Conservation (phyloP, 1,140 invertebrate genomes). For the Tribolium castaneum region DNA sequence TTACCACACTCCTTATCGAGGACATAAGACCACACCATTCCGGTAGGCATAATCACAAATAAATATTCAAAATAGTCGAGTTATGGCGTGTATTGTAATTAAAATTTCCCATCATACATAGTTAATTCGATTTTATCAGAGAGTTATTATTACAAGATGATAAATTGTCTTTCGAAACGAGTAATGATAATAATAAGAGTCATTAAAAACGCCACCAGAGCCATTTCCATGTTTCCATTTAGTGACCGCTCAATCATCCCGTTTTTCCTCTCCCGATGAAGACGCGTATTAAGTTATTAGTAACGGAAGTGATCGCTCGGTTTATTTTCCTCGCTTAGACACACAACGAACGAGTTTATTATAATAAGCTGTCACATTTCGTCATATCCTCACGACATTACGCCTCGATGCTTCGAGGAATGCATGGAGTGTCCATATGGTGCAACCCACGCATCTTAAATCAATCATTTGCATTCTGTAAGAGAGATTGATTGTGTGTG, state of each 20-base stretch:
- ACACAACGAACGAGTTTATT: conserved; percentile 29
- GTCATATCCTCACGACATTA: conserved; percentile 41
- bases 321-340: not conserved
- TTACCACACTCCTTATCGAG: conserved; percentile 16
- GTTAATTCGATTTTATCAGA: conserved; percentile 20
- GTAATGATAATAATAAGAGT: conserved; percentile 17
- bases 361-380: conserved; percentile 46
- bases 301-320: not conserved
- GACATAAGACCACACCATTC: conserved; percentile 12
- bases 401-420: conserved; percentile 33
- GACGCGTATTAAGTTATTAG: not conserved
- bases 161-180: conserved; percentile 17
- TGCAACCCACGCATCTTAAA: conserved; percentile 46
- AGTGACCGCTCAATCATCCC: not conserved
- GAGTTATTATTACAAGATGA: conserved; percentile 19
- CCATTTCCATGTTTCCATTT: conserved; percentile 5
- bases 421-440: conserved; percentile 44
- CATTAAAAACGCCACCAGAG: conserved; percentile 3
- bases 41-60: conserved; percentile 22
- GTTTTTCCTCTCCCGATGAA: not conserved
- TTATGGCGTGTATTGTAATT: conserved; percentile 25
- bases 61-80: conserved; percentile 21
- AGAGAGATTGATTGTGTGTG: conserved; percentile 39
- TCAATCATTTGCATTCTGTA: conserved; percentile 47
- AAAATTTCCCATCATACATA: conserved; percentile 22